These are phyloP conservation scores for Petrocephalus zakoni DNA, from an alignment of 2,113 vertebrate species.

Conservation along the genomic window DNA sequence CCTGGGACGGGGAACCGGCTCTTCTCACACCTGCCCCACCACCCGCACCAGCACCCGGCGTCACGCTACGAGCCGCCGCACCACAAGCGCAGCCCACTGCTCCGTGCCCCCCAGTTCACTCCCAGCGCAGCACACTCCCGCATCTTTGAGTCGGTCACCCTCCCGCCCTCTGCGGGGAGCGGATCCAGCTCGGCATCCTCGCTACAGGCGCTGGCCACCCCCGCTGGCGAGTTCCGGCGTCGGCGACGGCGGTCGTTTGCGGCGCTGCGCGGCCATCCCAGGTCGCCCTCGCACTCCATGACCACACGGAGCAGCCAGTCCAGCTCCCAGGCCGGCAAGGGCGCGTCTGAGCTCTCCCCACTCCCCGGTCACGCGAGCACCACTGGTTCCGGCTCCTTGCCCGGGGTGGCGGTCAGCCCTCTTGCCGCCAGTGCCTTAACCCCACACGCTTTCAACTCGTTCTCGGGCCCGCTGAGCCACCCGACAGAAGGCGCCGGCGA, in stretches of 20 bases:
- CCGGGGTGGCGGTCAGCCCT: slow-evolving; percentile 65
- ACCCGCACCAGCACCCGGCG: slow-evolving; percentile 54
- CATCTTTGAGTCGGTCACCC: slow-evolving; percentile 90
- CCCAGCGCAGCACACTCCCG: slow-evolving; percentile 94
- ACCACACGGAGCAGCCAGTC: slow-evolving; percentile 87
- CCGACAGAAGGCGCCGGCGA: slow-evolving; percentile 53
- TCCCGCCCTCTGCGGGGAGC: slow-evolving; percentile 66
- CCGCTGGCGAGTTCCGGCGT: slow-evolving; percentile 61
- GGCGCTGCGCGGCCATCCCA: slow-evolving; percentile 57
- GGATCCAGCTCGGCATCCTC: slow-evolving; percentile 67
- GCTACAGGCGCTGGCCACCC: slow-evolving; percentile 60
- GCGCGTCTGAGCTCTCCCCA: slow-evolving; percentile 64
- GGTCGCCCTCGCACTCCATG: slow-evolving; percentile 95
- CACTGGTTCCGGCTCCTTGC: slow-evolving; percentile 44
- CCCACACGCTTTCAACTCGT: slow-evolving; percentile 62
- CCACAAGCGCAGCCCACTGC: slow-evolving; percentile 84
- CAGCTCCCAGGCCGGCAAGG: slow-evolving; percentile 55
- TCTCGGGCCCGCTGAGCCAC: slow-evolving; percentile 48
- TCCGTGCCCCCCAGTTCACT: slow-evolving; percentile 86
- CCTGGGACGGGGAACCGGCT: slow-evolving; percentile 67
- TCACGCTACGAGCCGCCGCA: slow-evolving; percentile 77
- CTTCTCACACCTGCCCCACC: slow-evolving; percentile 72
- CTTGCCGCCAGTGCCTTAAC: slow-evolving; percentile 97
- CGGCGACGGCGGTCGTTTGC: slow-evolving; percentile 52
- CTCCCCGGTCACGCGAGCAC: slow-evolving; percentile 61